Percentiles rank a stretch among this genome's conserved stretches.
Evolutionary conservation across 2,113 vertebrate genomes (phyloP).

Genomic region (Machaerirhynchus nigripectus): DNA sequence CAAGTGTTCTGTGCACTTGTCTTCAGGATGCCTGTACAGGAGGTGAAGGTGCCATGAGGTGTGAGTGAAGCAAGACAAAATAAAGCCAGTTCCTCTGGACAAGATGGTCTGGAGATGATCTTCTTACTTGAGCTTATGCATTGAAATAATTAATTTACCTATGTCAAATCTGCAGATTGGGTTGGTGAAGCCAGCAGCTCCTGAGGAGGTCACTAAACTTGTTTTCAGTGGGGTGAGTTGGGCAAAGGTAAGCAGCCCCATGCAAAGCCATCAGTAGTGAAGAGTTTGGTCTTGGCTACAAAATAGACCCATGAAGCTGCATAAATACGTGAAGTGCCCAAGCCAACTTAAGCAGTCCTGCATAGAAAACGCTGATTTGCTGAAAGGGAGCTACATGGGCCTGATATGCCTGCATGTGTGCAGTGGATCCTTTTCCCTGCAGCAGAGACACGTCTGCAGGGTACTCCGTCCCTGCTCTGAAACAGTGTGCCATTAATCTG

Average conservation of each 20-base stretch:
- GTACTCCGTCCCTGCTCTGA: background rate
- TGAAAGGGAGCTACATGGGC: background rate
- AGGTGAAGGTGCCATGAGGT: background rate
- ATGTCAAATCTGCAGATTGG: background rate
- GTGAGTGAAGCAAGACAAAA: background rate
- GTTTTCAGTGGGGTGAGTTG: background rate
- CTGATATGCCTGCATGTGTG: background rate
- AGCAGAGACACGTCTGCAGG: background rate
- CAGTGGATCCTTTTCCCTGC: background rate
- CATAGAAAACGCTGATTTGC: background rate
- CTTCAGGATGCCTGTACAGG: background rate
- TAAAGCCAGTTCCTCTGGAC: background rate
- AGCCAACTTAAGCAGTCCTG: background rate
- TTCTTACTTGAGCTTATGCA: background rate
- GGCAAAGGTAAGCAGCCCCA: background rate
- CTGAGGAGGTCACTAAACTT: background rate
- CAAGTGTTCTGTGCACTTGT: background rate
- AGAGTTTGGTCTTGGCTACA: background rate
- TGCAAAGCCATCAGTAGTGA: background rate
- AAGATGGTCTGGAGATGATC: background rate
- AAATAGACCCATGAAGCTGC: accelerated
- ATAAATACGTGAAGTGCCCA: background rate
- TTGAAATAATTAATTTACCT: background rate
- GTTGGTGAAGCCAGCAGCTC: background rate
- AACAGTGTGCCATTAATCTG: background rate